Base-by-base conservation (phyloP, 2,888 invertebrate species). In the Philereme vetulata region DNA sequence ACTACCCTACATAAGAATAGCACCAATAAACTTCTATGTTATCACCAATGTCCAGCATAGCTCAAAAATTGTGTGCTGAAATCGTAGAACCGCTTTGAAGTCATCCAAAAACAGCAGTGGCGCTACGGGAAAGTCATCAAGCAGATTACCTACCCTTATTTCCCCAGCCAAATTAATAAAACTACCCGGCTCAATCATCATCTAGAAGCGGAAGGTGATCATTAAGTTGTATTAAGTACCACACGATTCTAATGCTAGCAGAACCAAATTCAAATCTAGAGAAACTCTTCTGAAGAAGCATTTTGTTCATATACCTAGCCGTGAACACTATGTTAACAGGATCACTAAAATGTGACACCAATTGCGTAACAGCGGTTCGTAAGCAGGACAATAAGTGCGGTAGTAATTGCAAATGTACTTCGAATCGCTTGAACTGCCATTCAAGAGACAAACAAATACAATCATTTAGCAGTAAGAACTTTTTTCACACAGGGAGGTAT, bases 11-110 rank as follows among this genome's bases (percentile, higher is more conserved):
- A n/a, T n/a, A n/a, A n/a, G n/a, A n/a, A n/a, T n/a, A n/a, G n/a
- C n/a, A n/a, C n/a, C n/a, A n/a, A n/a, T n/a, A n/a, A n/a, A n/a
- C n/a, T n/a, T n/a, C n/a, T n/a, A n/a, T n/a, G n/a, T n/a, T n/a
- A n/a, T n/a, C n/a, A 50, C 45, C 50, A 76, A 87, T 85, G 85
- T 81, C 86, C 66, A 72, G 71, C 44, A 67, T 84, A 73, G 83
- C 84, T 56, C 78, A 80, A 71, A 78, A 76, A 70, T 76, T 88
- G 54, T 85, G 83, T 58, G 67, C 79, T 62, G 82, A 85, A 62
- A 80, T 86, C 46, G 84, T 84, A 54, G 78, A 84, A 46, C 77
- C 82, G 66, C 70, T 55, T 40, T 78, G 21, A 75, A 74, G 50
- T 62, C 71, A 5, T 67, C 74, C 10, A 52, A 64, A n/a, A 62